Percentiles rank a stretch among this genome's conserved stretches.
These are phyloP conservation scores for Acronicta psi DNA, from an alignment of 2,888 invertebrate species.

Conservation along the genomic window DNA sequence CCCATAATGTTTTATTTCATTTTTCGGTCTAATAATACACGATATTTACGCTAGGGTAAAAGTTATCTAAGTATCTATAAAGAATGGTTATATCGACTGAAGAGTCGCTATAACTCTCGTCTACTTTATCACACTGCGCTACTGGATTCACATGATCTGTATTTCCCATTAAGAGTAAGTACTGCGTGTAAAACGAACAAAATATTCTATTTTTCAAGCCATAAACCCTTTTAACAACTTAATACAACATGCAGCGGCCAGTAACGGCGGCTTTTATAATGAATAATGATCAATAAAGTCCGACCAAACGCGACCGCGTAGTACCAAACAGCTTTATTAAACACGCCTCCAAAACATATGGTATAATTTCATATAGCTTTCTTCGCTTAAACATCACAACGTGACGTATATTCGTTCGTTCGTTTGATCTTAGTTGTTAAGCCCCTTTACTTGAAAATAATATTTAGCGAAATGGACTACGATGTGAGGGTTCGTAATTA, in stretches of 20 bases:
- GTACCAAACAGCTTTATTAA: slow-evolving; percentile 64
- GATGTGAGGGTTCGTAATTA: slow-evolving; percentile 82
- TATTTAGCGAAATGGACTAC: slow-evolving; percentile 83
- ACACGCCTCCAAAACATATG: slow-evolving; percentile 59
- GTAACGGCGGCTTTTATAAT: slow-evolving; percentile 77
- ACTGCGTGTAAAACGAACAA: slow-evolving; percentile 28
- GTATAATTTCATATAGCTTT: slow-evolving; percentile 67
- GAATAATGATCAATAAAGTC: slow-evolving; percentile 84
- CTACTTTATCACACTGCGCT: background rate
- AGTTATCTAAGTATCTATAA: too few species aligned
- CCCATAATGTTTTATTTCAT: too few species aligned
- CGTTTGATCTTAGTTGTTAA: slow-evolving; percentile 80
- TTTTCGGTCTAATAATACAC: slow-evolving; percentile 1
- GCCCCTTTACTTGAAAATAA: slow-evolving; percentile 77
- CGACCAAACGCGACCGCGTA: slow-evolving; percentile 71
- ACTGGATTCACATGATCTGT: slow-evolving; percentile 16
- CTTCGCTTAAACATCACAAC: slow-evolving; percentile 68
- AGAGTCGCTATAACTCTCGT: background rate
- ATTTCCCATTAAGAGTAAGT: slow-evolving; percentile 23
- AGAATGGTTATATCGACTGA: too few species aligned
- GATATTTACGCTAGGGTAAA: slow-evolving; percentile 28
- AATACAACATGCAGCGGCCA: slow-evolving; percentile 74
- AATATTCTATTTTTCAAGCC: slow-evolving; percentile 64
- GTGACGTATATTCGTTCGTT: slow-evolving; percentile 63
- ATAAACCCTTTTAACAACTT: slow-evolving; percentile 79